A percentile compares a stretch with the other conserved stretches of the same genome.
Evolutionary conservation across 2,113 vertebrate species (phyloP).

Genomic region (Pseudopodoces humilis): DNA sequence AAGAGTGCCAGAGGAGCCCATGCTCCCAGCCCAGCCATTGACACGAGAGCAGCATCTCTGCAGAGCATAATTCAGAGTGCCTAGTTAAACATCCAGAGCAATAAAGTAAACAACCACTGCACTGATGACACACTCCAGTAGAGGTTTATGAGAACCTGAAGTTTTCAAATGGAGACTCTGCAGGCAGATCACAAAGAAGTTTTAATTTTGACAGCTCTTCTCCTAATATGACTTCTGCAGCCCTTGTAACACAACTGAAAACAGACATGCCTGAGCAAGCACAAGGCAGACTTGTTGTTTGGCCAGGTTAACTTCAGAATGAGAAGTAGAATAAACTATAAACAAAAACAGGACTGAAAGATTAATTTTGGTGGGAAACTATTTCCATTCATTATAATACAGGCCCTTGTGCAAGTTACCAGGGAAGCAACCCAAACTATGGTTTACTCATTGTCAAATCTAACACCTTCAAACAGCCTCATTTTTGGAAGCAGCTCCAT

Average conservation of each 20-base stretch:
- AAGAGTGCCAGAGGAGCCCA: not conserved
- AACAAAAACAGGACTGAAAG: not conserved
- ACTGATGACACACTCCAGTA: not conserved
- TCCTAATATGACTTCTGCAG: not conserved
- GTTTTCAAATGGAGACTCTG: not conserved
- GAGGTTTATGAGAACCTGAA: not conserved
- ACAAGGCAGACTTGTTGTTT: not conserved
- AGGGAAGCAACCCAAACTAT: not conserved
- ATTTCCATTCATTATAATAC: not conserved
- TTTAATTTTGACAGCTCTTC: not conserved
- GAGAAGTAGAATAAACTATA: not conserved
- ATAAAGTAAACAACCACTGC: not conserved
- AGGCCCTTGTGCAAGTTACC: not conserved
- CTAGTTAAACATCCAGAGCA: not conserved
- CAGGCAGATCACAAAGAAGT: not conserved
- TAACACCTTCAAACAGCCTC: not conserved
- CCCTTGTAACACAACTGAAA: not conserved
- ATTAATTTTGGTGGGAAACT: not conserved
- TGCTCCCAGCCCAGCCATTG: not conserved
- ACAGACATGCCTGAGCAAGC: not conserved
- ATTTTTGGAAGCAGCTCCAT: not conserved
- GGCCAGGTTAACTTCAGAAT: not conserved
- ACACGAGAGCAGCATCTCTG: not conserved
- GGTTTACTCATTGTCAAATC: not conserved
- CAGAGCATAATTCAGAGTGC: not conserved